Conservation (phyloP, 1,140 invertebrate species). For the Drosophila pruinosa region DNA sequence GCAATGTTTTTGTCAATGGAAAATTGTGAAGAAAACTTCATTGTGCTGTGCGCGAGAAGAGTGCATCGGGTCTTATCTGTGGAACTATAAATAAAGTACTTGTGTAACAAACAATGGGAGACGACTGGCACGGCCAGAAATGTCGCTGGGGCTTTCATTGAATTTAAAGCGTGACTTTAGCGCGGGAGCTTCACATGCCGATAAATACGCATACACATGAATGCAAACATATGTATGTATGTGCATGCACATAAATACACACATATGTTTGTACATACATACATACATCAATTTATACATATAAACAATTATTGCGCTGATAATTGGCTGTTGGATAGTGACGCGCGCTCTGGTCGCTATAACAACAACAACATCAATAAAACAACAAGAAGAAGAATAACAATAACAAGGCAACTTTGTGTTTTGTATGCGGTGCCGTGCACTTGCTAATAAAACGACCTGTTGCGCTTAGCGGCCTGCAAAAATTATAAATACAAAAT, state of each 20-base stretch:
- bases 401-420: constrained; percentile 32
- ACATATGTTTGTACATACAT: neutral
- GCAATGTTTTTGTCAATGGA: constrained; percentile 49
- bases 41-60: constrained; percentile 1
- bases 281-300: constrained; percentile 56
- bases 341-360: constrained; percentile 34
- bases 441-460: constrained; percentile 38
- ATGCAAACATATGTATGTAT: neutral
- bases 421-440: constrained; percentile 27
- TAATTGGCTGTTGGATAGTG: constrained; percentile 52
- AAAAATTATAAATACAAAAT: constrained; percentile 27
- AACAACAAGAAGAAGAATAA: constrained; percentile 14
- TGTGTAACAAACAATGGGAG: constrained; percentile 36
- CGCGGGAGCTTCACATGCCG: constrained; percentile 45
- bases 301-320: constrained; percentile 74
- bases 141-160: constrained; percentile 50
- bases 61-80: constrained; percentile 28
- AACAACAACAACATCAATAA: constrained; percentile 39
- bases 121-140: constrained; percentile 20
- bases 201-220: constrained; percentile 16
- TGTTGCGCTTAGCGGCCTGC: constrained; percentile 26
- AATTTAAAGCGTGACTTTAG: constrained; percentile 69
- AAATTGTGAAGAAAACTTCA: constrained; percentile 58
- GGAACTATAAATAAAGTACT: constrained; percentile 30
- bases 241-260: constrained; percentile 18